Base-by-base conservation (phyloP, 2,888 invertebrate genomes). In the Ichneumoninae sp. region DNA sequence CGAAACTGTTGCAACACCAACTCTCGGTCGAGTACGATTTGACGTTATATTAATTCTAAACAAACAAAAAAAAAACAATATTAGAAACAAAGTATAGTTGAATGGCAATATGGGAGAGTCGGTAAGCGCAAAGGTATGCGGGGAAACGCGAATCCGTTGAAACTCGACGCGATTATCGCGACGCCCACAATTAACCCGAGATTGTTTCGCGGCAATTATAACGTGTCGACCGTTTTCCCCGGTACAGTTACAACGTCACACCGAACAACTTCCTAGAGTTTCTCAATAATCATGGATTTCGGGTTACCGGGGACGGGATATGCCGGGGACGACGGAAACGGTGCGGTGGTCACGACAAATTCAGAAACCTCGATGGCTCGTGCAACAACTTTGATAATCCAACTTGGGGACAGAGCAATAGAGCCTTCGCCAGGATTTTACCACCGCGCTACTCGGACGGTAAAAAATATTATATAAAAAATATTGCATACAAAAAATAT, bases 211-310 rank as follows among this genome's bases (percentile, higher is more conserved):
- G 19, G 6, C 57, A 71, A 68, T 52, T 57, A 50, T 60, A 66
- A 78, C 36, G 30, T 50, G 19, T 62, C 50, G 33, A 26, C 10
- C 26, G 8, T 71, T 72, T 79, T n/a, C 16, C 1, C 36, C 52
- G 10, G 54, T 82, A 4, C 86, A 90, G 90, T 65, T 88, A 89
- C 82, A 86, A 89, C 54, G 75, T 88, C 70, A 88, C 85, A 44
- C 88, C 88, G 3, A 80, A 85, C 74, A 85, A 85, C n/a, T 95
- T 95, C 87, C 90, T 94, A 80, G 92, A 95, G 0, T 95, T 94
- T 88, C 90, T 95, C 74, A 94, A 94, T 87, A 79, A 87, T 60
- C 86, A 87, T 4, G 87, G 82, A 8, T 89, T 90, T 69, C 85
- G 86, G 44, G 93, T 92, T 30, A 92, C 94, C 19, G 92, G 91